These are phyloP conservation scores for Lates japonicus DNA, from an alignment of 2,797 vertebrate species.

Conservation along the genomic window DNA sequence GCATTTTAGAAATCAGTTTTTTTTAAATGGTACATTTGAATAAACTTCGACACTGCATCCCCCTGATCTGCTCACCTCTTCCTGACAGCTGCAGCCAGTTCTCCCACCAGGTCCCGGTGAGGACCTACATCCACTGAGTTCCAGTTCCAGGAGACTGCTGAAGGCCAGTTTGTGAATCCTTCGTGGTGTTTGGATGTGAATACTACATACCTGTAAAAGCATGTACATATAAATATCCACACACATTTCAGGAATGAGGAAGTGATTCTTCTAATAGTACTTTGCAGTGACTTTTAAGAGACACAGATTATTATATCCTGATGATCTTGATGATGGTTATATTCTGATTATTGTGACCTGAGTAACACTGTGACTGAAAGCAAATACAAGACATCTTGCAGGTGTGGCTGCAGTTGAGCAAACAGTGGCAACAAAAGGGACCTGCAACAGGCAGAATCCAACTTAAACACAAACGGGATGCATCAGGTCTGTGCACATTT, in stretches of 20 bases:
- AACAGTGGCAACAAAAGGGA: background rate
- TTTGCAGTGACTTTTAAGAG: too few relatives aligned
- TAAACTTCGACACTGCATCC: background rate
- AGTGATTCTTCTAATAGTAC: background rate
- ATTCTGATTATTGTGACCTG: too few relatives aligned
- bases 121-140: conserved; percentile 91
- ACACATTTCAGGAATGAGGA: background rate
- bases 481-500: background rate
- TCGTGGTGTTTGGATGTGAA: conserved; percentile 93
- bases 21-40: background rate
- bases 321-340: too few relatives aligned
- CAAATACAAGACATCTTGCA: background rate
- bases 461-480: background rate
- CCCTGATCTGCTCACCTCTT: conserved; percentile 79
- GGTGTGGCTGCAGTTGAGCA: background rate
- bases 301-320: too few relatives aligned
- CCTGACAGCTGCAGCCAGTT: conserved; percentile 86
- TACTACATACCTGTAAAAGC: conserved; percentile 89
- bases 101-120: conserved; percentile 90
- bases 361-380: too few relatives aligned
- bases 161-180: conserved; percentile 94
- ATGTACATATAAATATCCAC: background rate
- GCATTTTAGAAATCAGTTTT: background rate
- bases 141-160: conserved; percentile 91
- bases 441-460: background rate